Evolutionary conservation across 2,797 vertebrate species (phyloP).

Genomic region (Tenualosa ilisha): DNA sequence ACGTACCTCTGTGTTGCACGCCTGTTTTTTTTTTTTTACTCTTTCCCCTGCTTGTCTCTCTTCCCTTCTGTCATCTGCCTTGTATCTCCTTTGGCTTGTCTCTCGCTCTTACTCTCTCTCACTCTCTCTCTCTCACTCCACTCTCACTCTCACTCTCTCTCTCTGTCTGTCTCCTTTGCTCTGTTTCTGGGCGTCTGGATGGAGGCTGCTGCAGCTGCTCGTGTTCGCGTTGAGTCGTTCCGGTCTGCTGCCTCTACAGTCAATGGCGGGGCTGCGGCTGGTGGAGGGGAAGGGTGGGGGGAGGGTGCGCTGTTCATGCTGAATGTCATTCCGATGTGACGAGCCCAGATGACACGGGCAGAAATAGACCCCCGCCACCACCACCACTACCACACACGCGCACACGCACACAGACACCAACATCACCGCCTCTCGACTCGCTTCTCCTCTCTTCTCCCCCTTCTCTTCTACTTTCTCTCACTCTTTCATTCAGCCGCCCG

Average conservation of each 20-base stretch:
- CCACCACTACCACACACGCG: slow-evolving; percentile 25
- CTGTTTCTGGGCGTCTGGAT: slow-evolving; percentile 35
- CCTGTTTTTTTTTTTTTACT: not conserved
- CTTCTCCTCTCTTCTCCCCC: slow-evolving; percentile 29
- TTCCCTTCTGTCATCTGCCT: not conserved
- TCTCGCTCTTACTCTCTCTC: not conserved
- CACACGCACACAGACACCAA: not conserved
- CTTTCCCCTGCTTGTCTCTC: not conserved
- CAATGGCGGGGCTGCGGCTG: slow-evolving; percentile 43
- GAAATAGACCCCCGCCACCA: slow-evolving; percentile 61
- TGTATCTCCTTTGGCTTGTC: not conserved
- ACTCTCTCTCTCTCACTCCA: not conserved
- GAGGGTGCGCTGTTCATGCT: slow-evolving; percentile 7
- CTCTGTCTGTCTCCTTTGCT: slow-evolving; percentile 4
- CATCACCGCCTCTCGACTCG: slow-evolving; percentile 38
- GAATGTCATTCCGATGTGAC: slow-evolving; percentile 55
- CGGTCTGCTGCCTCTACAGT: slow-evolving; percentile 56
- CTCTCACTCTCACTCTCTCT: not conserved
- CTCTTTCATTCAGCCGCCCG: slow-evolving; percentile 11
- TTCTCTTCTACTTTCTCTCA: slow-evolving; percentile 11
- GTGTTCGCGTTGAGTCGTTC: slow-evolving; percentile 39
- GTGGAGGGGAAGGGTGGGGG: slow-evolving; percentile 23
- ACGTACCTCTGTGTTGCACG: not conserved
- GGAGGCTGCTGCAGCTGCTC: slow-evolving; percentile 38
- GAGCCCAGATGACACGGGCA: slow-evolving; percentile 64